Evolutionary conservation across 2,888 invertebrate species (phyloP), one percentile per base, ranked within the genome.

Genomic region (Lepidochrysops patricia): DNA sequence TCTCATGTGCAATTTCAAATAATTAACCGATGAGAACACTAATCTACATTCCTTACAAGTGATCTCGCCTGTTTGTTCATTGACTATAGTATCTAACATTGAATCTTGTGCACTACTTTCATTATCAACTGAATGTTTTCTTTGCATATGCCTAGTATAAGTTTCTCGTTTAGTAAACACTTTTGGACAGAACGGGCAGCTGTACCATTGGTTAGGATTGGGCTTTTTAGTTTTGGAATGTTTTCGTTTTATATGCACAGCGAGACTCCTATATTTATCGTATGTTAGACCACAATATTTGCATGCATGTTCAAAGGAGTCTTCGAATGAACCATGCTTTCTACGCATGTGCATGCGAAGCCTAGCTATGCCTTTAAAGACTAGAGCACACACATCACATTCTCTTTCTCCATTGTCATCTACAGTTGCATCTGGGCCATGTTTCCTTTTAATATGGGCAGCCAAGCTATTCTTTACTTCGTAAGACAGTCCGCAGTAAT

Each of bases 311-410:
- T 77, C 78, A 60, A 88, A 89, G 0, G 84, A 73, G 0, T 88
- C 87, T 49, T 80, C 73, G 37, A 82, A 84, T 0, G 77, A 74
- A 0, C 80, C 84, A 60, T 89, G 89, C 57, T 86, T 87, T 35
- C 89, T 72, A 27, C 81, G 67, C 87, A 87, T 88, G 58, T 89
- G 89, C 84, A 87, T 82, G 0, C 87, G 67, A 61, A 89, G 70
- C 15, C 89, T 70, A 0, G 75, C 63, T 58, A 70, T 73, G 0
- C 89, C 89, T 75, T 87, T 86, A 50, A 89, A 88, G 9, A 87
- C 87, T 62, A 87, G 64, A 2, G 84, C 79, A 58, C 89, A 89
- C 0, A 86, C 72, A 1, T 89, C 87, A 66, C 89, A 88, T 0
- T 84, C 78, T 7, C 74, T 65, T 61, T 87, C 86, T 49, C 77